Conservation (phyloP, 2,113 vertebrate species). For the Oostethus manadensis region DNA sequence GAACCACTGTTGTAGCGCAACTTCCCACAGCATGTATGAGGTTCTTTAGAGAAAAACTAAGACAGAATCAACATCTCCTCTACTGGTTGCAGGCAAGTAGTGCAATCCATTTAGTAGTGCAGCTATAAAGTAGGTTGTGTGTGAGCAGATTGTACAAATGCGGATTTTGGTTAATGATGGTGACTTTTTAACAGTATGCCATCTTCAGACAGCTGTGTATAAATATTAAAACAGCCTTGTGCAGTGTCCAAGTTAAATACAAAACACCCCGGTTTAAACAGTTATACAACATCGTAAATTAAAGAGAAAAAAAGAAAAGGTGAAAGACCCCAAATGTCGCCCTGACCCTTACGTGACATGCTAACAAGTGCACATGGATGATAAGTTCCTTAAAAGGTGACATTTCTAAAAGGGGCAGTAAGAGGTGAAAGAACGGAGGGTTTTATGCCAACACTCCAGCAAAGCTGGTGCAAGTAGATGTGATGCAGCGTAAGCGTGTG, state of each 20-base stretch:
- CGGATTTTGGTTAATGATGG: background rate
- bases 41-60: background rate
- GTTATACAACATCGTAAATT: constrained; percentile 26
- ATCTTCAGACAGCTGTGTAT: background rate
- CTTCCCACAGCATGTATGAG: background rate
- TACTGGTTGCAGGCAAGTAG: background rate
- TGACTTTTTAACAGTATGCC: background rate
- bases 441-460: constrained; percentile 61
- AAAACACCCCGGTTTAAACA: constrained; percentile 18
- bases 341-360: constrained; percentile 13
- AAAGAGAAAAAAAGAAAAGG: constrained; percentile 9
- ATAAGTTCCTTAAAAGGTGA: constrained; percentile 31
- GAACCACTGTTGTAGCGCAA: no score
- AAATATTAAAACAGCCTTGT: constrained; percentile 4
- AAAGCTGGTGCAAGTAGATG: constrained; percentile 35
- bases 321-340: constrained; percentile 25
- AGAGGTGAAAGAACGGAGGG: background rate
- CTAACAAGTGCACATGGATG: constrained; percentile 17
- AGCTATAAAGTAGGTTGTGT: background rate
- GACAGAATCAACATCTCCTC: background rate
- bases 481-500: constrained; percentile 19
- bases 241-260: constrained; percentile 21
- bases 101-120: background rate
- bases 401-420: background rate
- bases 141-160: background rate